phyloP scores from a whole-genome alignment of 64 coral and sea anemone species.

The Dendronephthya gigantea region DNA sequence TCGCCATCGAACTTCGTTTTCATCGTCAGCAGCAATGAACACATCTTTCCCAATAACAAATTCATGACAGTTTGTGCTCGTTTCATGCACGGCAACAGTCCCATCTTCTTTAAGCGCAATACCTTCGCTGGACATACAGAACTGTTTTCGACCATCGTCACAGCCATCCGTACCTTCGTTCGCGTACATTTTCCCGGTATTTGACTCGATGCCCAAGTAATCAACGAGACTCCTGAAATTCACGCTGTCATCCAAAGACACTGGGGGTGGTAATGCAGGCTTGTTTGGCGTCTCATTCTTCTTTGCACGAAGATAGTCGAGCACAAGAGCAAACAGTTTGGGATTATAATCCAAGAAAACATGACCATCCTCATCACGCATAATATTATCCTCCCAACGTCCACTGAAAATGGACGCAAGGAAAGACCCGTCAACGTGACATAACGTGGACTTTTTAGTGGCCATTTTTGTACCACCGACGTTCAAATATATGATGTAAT shows the following conservation, averaged over 20 bases:
- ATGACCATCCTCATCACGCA: neutral
- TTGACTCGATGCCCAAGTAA: neutral
- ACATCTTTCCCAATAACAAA: neutral
- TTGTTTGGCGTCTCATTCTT: neutral
- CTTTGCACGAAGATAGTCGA: conserved; percentile 1
- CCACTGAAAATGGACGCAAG: neutral
- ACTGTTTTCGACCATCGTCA: neutral
- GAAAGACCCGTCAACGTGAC: neutral
- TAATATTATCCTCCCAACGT: neutral
- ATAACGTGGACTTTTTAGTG: neutral
- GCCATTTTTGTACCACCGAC: neutral
- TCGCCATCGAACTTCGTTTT: neutral
- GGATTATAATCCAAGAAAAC: neutral
- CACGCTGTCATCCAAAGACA: neutral
- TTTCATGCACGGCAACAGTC: neutral
- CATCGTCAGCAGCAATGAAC: neutral
- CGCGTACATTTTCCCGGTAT: neutral
- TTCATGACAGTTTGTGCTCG: neutral
- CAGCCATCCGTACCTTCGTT: too few species aligned
- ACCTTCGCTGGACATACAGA: neutral
- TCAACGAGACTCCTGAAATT: neutral
- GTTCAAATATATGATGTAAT: neutral
- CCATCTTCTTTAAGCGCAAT: neutral
- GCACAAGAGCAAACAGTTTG: neutral
- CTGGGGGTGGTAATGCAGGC: neutral